Conservation (phyloP, 2,113 vertebrate species). For the Zosterops lateralis region DNA sequence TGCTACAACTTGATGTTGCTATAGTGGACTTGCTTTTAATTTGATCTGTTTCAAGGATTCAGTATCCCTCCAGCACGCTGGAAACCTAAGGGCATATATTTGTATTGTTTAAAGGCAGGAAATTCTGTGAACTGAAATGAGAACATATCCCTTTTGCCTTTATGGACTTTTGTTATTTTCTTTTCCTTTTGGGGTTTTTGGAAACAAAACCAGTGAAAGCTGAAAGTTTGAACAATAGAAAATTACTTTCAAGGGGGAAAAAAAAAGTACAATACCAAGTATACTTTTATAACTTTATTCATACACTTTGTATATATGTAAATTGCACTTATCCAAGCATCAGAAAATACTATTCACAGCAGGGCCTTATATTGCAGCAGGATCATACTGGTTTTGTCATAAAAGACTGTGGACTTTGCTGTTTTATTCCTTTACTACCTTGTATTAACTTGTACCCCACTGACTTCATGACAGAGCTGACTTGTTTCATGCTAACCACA, state of each 20-base stretch:
- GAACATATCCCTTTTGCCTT: slow-evolving; percentile 52
- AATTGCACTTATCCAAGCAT: not conserved
- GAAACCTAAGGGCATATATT: slow-evolving; percentile 42
- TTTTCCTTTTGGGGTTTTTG: slow-evolving; percentile 58
- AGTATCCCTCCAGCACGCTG: not conserved
- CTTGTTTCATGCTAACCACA: slow-evolving; percentile 49
- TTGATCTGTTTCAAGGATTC: slow-evolving; percentile 42
- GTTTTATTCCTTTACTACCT: slow-evolving; percentile 47
- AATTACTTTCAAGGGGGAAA: slow-evolving; percentile 45
- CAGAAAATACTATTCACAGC: slow-evolving; percentile 13
- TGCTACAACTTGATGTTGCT: slow-evolving; percentile 1
- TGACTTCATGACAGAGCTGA: slow-evolving; percentile 27
- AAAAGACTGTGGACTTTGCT: slow-evolving; percentile 23
- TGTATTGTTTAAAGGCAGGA: slow-evolving; percentile 62
- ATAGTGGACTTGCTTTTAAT: slow-evolving; percentile 30
- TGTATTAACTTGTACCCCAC: slow-evolving; percentile 17
- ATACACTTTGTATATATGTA: slow-evolving; percentile 25
- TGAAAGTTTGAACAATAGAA: slow-evolving; percentile 52
- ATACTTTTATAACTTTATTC: slow-evolving; percentile 23
- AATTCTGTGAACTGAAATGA: slow-evolving; percentile 57
- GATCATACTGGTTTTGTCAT: slow-evolving; percentile 1
- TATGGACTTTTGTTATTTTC: slow-evolving; percentile 51
- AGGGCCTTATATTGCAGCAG: not conserved
- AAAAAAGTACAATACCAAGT: slow-evolving; percentile 23
- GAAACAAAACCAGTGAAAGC: slow-evolving; percentile 56